Conservation (phyloP, 1,140 invertebrate genomes). For the Hycleus cichorii region DNA sequence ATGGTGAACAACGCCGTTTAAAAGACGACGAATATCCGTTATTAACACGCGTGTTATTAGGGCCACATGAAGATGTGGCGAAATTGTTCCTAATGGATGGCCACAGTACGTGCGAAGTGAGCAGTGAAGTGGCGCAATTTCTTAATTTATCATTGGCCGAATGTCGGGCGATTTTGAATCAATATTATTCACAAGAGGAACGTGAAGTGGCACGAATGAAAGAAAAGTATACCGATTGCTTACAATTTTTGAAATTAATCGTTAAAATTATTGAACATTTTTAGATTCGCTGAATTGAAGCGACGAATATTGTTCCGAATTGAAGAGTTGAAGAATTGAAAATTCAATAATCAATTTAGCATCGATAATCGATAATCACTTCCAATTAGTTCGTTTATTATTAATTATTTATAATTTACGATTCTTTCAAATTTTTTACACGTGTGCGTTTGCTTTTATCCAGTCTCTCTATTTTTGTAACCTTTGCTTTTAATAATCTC, state of each 20-base stretch:
- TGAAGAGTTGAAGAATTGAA: conserved; percentile 49
- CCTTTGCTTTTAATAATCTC: no score
- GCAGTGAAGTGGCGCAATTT: conserved; percentile 75
- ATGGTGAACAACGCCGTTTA: conserved; percentile 71
- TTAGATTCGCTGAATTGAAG: conserved; percentile 58
- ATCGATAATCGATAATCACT: no score
- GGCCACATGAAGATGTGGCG: conserved; percentile 75
- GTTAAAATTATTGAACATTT: conserved; percentile 29
- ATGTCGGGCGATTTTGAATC: conserved; percentile 68
- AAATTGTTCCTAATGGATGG: conserved; percentile 75
- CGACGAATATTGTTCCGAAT: conserved; percentile 60
- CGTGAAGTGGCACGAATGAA: conserved; percentile 60
- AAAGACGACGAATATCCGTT: conserved; percentile 74
- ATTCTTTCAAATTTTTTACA: no score
- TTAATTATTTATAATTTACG: no score
- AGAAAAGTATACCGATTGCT: conserved; percentile 53
- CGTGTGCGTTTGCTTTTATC: no score
- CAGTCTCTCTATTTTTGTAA: no score
- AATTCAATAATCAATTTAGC: no score
- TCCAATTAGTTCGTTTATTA: no score
- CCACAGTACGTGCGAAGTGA: conserved; percentile 64
- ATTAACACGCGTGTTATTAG: conserved; percentile 65
- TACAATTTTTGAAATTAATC: conserved; percentile 6
- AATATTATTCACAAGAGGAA: conserved; percentile 71
- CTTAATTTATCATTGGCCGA: conserved; percentile 72